Conservation (phyloP, 2,113 vertebrate genomes). For the Amphiprion ocellaris region DNA sequence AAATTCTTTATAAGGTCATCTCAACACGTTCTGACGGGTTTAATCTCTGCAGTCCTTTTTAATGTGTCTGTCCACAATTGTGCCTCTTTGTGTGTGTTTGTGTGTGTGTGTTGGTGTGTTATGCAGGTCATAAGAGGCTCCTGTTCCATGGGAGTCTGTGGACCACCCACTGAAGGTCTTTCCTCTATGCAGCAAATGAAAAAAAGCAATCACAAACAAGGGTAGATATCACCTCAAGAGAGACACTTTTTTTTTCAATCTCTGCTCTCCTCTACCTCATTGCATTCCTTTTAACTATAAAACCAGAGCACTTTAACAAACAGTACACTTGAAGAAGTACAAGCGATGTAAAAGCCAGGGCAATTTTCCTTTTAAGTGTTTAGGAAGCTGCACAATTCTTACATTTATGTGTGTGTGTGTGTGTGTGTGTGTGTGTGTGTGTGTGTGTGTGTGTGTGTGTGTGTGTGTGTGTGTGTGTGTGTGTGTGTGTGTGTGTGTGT, state of each 20-base stretch:
- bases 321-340: conserved; percentile 22
- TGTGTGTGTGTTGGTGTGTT: conserved; percentile 3
- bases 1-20: conserved; percentile 44
- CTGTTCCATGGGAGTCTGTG: conserved; percentile 53
- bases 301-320: conserved; percentile 51
- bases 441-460: conserved; percentile 26
- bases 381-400: conserved; percentile 29
- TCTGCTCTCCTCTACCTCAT: conserved; percentile 34
- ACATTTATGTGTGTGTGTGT: neutral
- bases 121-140: conserved; percentile 42
- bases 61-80: conserved; percentile 1
- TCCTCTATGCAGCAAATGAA: conserved; percentile 68
- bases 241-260: conserved; percentile 25
- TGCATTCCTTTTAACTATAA: conserved; percentile 33
- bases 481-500: conserved; percentile 22
- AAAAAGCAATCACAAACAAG: conserved; percentile 43
- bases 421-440: conserved; percentile 30
- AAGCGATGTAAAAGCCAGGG: conserved; percentile 22
- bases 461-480: conserved; percentile 26
- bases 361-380: conserved; percentile 46
- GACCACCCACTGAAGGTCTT: conserved; percentile 77
- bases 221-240: conserved; percentile 32
- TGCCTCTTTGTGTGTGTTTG: neutral
- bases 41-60: conserved; percentile 26
- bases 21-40: conserved; percentile 28